Conservation (phyloP, 2,888 invertebrate species). For the Nephrotoma appendiculata region DNA sequence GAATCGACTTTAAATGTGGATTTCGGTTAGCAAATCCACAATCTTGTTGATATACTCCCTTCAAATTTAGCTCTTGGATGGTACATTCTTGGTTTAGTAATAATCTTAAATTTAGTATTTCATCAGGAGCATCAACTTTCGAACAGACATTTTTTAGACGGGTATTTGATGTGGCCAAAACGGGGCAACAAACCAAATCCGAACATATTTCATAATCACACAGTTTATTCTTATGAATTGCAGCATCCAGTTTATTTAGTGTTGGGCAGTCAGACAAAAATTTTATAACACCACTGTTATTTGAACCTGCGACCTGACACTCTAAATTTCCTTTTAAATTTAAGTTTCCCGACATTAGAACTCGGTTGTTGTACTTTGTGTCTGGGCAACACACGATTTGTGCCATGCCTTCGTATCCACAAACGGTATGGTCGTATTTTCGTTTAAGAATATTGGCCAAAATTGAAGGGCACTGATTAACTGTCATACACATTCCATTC, state of each 20-base stretch:
- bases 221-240: neutral
- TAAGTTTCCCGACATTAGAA: neutral
- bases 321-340: neutral
- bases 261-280: neutral
- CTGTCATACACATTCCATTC: neutral
- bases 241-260: neutral
- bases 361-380: neutral
- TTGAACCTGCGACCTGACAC: neutral
- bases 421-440: neutral
- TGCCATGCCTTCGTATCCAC: neutral
- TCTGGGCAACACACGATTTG: neutral
- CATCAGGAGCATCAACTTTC: neutral
- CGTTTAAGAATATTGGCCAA: neutral
- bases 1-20: too few relatives aligned
- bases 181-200: neutral
- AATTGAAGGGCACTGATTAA: neutral
- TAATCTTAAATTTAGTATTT: too few relatives aligned
- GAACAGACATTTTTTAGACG: neutral
- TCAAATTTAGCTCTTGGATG: too few relatives aligned
- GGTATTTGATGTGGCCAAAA: neutral
- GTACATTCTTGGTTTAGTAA: too few relatives aligned
- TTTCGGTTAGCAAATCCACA: too few relatives aligned
- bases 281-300: neutral
- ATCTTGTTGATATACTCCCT: too few relatives aligned
- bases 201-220: neutral